phyloP scores from a whole-genome alignment of 2,888 invertebrate species.

The Melanargia galathea region DNA sequence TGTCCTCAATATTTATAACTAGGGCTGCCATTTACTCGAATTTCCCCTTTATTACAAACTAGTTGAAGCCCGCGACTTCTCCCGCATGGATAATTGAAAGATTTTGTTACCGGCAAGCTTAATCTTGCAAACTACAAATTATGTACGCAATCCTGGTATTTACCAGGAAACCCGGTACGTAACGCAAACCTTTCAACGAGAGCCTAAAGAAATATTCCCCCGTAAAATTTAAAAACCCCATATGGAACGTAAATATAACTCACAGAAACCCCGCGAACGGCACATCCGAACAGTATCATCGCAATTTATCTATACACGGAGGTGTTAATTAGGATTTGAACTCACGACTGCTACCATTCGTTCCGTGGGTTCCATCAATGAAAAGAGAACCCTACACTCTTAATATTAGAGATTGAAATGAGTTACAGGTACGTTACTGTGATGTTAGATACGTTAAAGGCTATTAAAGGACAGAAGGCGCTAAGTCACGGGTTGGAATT shows the following conservation, averaged over 20 bases:
- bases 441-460: slow-evolving; percentile 75
- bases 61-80: too few species aligned
- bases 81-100: too few species aligned
- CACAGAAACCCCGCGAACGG: slow-evolving; percentile 56
- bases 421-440: slow-evolving; percentile 25
- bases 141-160: too few species aligned
- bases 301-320: slow-evolving; percentile 76
- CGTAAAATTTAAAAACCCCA: slow-evolving; percentile 23
- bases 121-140: too few species aligned
- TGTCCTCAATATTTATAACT: slow-evolving; percentile 9
- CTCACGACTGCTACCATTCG: slow-evolving; percentile 76
- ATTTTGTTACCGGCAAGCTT: too few species aligned
- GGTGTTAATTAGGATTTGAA: slow-evolving; percentile 80
- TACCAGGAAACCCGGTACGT: too few species aligned
- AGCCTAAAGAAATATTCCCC: too few species aligned
- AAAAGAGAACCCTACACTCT: slow-evolving; percentile 43
- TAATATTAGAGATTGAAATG: slow-evolving; percentile 44
- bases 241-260: slow-evolving; percentile 48
- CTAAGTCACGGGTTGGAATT: slow-evolving; percentile 75
- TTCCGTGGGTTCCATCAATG: slow-evolving; percentile 35
- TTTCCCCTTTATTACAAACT: too few species aligned
- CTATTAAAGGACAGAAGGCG: slow-evolving; percentile 70
- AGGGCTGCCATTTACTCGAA: not conserved
- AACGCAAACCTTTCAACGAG: not conserved
- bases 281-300: slow-evolving; percentile 63